Conservation (phyloP, 2,797 vertebrate species). For the Euphonia xanthogaster region DNA sequence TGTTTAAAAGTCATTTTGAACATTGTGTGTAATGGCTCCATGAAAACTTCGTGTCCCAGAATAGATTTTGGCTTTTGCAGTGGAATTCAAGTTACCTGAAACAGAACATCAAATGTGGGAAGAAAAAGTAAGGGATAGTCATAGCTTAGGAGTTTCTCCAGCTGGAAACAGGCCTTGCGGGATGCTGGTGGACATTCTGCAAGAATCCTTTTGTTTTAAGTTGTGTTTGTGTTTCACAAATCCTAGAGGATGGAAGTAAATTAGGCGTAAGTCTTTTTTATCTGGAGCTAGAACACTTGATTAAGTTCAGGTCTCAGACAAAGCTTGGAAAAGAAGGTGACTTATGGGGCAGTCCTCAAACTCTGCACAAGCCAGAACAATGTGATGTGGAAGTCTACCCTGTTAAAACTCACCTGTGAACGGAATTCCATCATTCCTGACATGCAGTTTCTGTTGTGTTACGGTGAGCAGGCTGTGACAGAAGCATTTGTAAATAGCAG, state of each 20-base stretch:
- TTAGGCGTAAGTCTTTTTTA: neutral
- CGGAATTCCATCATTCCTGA: neutral
- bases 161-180: neutral
- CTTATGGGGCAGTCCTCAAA: neutral
- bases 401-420: neutral
- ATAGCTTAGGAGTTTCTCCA: neutral
- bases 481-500: neutral
- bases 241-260: neutral
- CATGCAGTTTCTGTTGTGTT: neutral
- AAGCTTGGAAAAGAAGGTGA: neutral
- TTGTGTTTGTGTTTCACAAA: neutral
- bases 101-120: neutral
- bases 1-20: neutral
- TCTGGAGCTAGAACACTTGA: neutral
- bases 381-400: neutral
- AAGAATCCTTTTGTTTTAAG: neutral
- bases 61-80: neutral
- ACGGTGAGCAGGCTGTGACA: neutral
- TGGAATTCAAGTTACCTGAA: neutral
- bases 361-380: neutral
- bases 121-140: neutral
- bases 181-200: neutral
- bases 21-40: neutral
- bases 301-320: neutral
- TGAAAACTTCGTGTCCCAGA: neutral